phyloP scores from a whole-genome alignment of 2,797 vertebrate genomes.

The Muscicapa striata region DNA sequence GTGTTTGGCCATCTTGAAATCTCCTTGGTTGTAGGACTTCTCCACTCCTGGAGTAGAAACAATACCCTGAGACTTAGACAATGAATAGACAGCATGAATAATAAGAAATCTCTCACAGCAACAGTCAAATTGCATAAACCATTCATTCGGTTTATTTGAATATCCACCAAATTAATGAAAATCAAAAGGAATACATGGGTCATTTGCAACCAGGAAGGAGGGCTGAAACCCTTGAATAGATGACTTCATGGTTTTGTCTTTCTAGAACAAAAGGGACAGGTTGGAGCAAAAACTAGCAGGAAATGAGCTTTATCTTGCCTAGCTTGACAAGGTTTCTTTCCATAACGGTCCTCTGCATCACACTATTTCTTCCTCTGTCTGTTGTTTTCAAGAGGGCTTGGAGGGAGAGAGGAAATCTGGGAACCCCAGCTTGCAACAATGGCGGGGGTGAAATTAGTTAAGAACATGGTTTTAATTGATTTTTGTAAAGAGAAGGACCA shows the following conservation, averaged over 20 bases:
- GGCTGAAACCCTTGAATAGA: neutral
- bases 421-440: neutral
- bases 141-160: slow-evolving; percentile 35
- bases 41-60: slow-evolving; percentile 13
- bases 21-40: slow-evolving; percentile 2
- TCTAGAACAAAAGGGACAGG: neutral
- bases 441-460: neutral
- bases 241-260: neutral
- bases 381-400: neutral
- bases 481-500: neutral
- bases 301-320: neutral
- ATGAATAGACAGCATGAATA: slow-evolving; percentile 51
- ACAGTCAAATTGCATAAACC: slow-evolving; percentile 49
- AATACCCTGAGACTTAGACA: slow-evolving; percentile 1
- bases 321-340: neutral
- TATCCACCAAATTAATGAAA: slow-evolving; percentile 53
- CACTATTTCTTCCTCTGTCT: neutral
- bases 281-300: neutral
- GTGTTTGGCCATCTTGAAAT: neutral
- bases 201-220: slow-evolving; percentile 36
- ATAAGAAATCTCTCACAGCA: slow-evolving; percentile 39
- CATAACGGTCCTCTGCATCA: neutral
- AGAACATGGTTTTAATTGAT: neutral
- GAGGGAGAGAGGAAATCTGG: neutral
- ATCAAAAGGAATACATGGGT: slow-evolving; percentile 29